Conservation (phyloP, 2,113 vertebrate species). For the Prionailurus viverrinus region DNA sequence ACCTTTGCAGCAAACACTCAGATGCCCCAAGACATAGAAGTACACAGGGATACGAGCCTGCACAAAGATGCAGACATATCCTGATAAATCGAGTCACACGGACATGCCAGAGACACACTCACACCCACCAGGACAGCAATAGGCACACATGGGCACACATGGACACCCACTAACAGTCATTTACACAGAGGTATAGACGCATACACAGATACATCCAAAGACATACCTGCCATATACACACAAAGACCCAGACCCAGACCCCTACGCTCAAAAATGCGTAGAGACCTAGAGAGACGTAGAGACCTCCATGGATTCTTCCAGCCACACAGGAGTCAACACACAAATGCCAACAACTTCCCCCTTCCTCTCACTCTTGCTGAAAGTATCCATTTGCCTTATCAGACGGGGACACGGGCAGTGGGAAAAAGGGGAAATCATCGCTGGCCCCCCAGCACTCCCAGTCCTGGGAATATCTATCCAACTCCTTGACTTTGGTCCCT, state of each 20-base stretch:
- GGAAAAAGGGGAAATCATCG: accelerated
- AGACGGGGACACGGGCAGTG: neutral
- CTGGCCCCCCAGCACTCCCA: neutral
- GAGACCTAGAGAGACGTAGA: neutral
- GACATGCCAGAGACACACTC: neutral
- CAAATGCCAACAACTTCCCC: accelerated
- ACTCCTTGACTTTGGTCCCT: neutral
- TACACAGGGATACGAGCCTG: neutral
- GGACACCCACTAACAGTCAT: neutral
- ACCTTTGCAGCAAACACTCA: neutral
- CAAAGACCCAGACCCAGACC: neutral
- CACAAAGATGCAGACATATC: neutral
- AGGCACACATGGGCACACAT: neutral
- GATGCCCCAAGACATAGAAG: neutral
- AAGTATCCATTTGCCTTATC: neutral
- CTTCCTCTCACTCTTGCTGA: neutral
- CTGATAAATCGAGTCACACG: neutral
- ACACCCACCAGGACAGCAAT: neutral
- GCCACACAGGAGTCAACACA: neutral
- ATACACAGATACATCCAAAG: neutral
- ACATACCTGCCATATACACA: neutral
- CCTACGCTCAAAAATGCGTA: neutral
- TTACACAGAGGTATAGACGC: neutral
- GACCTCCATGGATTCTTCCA: neutral
- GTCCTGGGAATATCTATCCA: neutral